Percentiles rank a stretch among this genome's conserved stretches.
Evolutionary conservation across 2,797 vertebrate species (phyloP).

Genomic region (Lerista edwardsae): DNA sequence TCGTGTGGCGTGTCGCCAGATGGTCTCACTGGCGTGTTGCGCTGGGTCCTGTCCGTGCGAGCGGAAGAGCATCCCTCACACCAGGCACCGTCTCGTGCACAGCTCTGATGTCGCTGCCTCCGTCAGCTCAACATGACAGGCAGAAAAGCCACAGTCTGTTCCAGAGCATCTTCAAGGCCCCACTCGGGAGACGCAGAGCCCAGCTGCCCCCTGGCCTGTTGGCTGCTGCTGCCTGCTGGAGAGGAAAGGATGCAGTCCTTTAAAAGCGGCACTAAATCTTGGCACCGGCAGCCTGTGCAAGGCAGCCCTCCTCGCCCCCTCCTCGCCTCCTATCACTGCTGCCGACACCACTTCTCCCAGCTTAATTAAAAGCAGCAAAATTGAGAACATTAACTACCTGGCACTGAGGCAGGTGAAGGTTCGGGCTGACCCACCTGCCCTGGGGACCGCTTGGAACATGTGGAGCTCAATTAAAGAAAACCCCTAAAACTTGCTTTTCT

Average conservation of each 20-base stretch:
- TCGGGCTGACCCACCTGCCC: neutral
- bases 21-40: neutral
- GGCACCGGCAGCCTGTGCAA: neutral
- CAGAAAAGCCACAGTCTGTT: too few species aligned
- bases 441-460: neutral
- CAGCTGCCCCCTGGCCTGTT: neutral
- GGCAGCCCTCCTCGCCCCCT: neutral
- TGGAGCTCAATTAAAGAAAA: constrained; percentile 1
- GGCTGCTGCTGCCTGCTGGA: neutral
- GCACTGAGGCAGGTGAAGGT: constrained; percentile 1
- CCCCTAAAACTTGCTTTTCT: constrained; percentile 12
- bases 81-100: too few species aligned
- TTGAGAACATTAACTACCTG: neutral
- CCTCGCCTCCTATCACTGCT: neutral
- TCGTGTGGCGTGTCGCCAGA: neutral
- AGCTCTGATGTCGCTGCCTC: too few species aligned
- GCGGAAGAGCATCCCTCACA: too few species aligned
- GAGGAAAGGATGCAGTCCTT: neutral
- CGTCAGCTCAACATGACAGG: neutral
- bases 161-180: accelerated
- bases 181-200: neutral
- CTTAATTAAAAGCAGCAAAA: constrained; percentile 22
- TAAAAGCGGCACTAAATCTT: neutral
- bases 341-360: neutral
- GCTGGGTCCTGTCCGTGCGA: too few species aligned